A percentile compares a stretch with the other conserved stretches of the same genome.
phyloP scores from a whole-genome alignment of 2,888 invertebrate genomes.

The Chironomus tentans region DNA sequence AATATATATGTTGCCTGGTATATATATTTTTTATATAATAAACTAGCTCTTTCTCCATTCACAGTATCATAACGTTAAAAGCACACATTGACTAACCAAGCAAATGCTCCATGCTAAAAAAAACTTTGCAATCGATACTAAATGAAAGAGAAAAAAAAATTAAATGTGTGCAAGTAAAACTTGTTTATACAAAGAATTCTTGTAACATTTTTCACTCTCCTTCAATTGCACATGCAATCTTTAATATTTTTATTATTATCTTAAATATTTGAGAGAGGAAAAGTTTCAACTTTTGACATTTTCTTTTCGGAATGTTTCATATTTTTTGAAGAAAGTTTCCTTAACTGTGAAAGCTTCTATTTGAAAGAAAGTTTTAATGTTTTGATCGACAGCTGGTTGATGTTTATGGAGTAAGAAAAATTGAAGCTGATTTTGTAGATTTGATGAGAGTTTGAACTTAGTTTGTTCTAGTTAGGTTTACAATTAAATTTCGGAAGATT shows the following conservation, averaged over 20 bases:
- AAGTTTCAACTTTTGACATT: background rate
- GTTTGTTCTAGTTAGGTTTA: too few relatives aligned
- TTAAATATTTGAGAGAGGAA: too few relatives aligned
- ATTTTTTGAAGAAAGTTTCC: background rate
- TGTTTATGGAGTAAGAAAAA: too few relatives aligned
- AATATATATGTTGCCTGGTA: background rate
- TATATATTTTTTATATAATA: constrained; percentile 12
- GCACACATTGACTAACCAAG: constrained; percentile 7
- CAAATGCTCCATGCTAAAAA: background rate
- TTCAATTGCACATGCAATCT: background rate
- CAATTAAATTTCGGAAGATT: too few relatives aligned
- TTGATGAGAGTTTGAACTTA: too few relatives aligned
- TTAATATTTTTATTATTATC: background rate
- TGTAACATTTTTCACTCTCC: background rate
- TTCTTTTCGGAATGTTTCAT: background rate
- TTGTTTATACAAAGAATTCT: background rate
- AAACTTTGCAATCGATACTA: background rate
- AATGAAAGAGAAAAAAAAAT: background rate
- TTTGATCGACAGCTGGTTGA: too few relatives aligned
- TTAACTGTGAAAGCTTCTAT: background rate
- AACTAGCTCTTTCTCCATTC: constrained; percentile 20
- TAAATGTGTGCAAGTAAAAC: background rate
- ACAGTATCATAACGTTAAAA: constrained; percentile 19
- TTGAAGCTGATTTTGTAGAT: too few relatives aligned
- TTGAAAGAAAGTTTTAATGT: background rate